A percentile compares a stretch with the other conserved stretches of the same genome.
These are phyloP conservation scores for Sardinella longiceps DNA, from an alignment of 2,797 vertebrate genomes.

Conservation along the genomic window DNA sequence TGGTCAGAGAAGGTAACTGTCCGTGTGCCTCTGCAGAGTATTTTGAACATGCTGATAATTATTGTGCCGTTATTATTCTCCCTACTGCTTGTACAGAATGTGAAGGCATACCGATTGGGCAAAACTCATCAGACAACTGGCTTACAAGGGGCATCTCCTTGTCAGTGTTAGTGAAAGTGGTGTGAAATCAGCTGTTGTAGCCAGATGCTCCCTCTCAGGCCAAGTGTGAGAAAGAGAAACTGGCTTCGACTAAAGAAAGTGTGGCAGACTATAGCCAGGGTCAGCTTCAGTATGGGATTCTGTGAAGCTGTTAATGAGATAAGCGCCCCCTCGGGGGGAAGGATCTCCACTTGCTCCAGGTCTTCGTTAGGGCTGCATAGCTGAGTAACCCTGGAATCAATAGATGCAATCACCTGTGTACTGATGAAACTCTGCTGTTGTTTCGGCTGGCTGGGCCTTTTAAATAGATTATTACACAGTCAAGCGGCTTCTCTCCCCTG, in stretches of 20 bases:
- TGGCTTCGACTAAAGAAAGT: background rate
- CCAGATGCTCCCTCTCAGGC: background rate
- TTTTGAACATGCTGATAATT: background rate
- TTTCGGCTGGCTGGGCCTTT: constrained; percentile 42
- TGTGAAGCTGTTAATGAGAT: background rate
- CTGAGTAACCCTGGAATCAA: constrained; percentile 31
- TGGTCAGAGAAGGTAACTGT: constrained; percentile 49
- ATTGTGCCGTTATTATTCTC: background rate
- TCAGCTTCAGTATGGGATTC: background rate
- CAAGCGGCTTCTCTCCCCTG: constrained; percentile 29
- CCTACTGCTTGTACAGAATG: background rate
- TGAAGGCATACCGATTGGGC: background rate
- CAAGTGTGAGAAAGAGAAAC: background rate
- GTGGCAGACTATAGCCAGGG: background rate
- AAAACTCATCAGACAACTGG: constrained; percentile 8
- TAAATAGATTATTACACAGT: constrained; percentile 36
- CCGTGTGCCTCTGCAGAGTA: constrained; percentile 6
- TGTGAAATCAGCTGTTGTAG: background rate
- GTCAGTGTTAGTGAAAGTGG: background rate
- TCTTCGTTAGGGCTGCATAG: constrained; percentile 7
- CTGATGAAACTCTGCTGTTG: constrained; percentile 34
- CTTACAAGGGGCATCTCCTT: background rate
- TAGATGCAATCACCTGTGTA: constrained; percentile 34
- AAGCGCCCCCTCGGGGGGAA: background rate
- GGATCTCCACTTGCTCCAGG: background rate